A percentile compares a stretch with the other conserved stretches of the same genome.
phyloP scores from a whole-genome alignment of 2,888 invertebrate genomes.

The Sisyra terminalis region DNA sequence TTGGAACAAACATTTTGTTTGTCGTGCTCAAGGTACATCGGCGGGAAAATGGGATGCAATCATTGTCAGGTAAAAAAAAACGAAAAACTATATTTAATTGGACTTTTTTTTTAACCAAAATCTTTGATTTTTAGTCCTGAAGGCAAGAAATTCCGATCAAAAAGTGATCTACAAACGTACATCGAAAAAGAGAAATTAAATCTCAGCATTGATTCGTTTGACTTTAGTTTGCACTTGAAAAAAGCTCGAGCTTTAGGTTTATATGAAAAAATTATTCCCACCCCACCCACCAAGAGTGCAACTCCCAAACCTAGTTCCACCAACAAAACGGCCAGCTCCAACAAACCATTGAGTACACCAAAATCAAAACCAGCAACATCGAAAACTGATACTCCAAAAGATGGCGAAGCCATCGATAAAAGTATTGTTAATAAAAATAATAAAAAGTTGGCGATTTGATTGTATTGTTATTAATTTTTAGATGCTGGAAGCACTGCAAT shows the following conservation, averaged over 20 bases:
- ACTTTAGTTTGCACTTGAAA: constrained; percentile 39
- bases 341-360: constrained; percentile 2
- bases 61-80: constrained; percentile 36
- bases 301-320: constrained; percentile 6
- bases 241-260: constrained; percentile 27
- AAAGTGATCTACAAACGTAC: constrained; percentile 34
- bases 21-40: constrained; percentile 45
- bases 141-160: constrained; percentile 41
- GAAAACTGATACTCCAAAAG: constrained; percentile 5
- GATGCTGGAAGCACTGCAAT: constrained; percentile 17
- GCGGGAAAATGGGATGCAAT: constrained; percentile 74
- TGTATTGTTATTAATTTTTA: constrained; percentile 4
- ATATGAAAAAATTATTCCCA: constrained; percentile 19
- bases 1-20: constrained; percentile 66
- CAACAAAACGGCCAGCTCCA: constrained; percentile 1
- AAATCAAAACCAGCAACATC: constrained; percentile 6
- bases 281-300: constrained; percentile 8
- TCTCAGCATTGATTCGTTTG: constrained; percentile 37
- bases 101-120: constrained; percentile 5
- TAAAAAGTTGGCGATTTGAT: not conserved
- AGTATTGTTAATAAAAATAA: constrained; percentile 14
- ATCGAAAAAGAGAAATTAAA: constrained; percentile 24
- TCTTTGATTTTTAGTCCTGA: constrained; percentile 28
- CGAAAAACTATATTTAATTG: not conserved
- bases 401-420: not conserved